Conservation (phyloP, 2,113 vertebrate species). For the Saguinus midas region DNA sequence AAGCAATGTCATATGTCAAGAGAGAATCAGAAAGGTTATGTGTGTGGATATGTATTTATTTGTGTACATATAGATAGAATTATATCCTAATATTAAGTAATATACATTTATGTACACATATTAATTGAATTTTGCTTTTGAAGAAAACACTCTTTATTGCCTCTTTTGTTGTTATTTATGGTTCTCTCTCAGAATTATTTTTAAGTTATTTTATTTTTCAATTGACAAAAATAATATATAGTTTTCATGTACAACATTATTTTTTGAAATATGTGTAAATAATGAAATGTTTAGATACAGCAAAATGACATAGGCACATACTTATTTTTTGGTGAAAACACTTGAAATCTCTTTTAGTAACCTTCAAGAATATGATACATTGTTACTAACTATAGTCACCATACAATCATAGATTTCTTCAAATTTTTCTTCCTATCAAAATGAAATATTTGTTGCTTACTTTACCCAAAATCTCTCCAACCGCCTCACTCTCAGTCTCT, state of each 20-base stretch:
- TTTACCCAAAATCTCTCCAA: neutral
- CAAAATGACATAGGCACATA: neutral
- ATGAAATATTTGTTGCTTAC: neutral
- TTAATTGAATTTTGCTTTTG: neutral
- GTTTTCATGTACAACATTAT: neutral
- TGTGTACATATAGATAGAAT: neutral
- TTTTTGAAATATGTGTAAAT: neutral
- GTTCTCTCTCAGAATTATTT: neutral
- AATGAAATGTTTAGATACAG: neutral
- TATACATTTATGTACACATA: neutral
- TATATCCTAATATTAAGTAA: neutral
- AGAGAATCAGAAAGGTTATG: neutral
- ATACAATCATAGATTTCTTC: neutral
- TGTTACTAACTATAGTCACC: neutral
- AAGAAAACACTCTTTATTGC: neutral
- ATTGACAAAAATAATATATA: neutral
- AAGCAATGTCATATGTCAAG: neutral
- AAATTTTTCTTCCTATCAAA: neutral
- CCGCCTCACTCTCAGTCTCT: accelerated
- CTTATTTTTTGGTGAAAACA: neutral
- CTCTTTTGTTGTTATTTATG: neutral
- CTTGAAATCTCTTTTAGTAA: neutral
- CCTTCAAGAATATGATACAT: neutral
- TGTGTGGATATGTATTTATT: neutral
- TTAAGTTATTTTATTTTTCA: too few relatives aligned